Conservation (phyloP, 2,113 vertebrate species). For the Nematolebias whitei region DNA sequence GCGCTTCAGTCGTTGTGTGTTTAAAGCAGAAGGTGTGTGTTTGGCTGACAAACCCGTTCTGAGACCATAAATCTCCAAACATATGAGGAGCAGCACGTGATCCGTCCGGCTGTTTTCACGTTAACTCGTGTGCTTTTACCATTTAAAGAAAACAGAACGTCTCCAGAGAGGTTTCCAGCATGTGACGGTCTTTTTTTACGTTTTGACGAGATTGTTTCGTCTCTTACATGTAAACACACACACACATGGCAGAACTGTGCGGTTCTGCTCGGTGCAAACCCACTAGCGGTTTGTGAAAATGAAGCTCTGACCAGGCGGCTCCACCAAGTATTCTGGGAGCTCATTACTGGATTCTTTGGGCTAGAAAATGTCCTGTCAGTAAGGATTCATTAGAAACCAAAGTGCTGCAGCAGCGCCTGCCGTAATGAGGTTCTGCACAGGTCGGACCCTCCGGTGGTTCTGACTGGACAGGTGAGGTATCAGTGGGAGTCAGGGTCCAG, state of each 20-base stretch:
- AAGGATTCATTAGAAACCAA: conserved; percentile 68
- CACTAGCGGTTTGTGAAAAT: not conserved
- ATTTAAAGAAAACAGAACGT: conserved; percentile 1
- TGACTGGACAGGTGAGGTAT: conserved; percentile 40
- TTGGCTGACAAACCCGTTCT: conserved; percentile 21
- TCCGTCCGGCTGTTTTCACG: conserved; percentile 19
- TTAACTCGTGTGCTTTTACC: not conserved
- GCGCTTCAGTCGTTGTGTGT: conserved; percentile 22
- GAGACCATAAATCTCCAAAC: conserved; percentile 47
- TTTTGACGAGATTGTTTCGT: not conserved
- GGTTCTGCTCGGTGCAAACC: conserved; percentile 9
- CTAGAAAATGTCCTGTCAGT: conserved; percentile 69
- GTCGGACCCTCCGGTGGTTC: conserved; percentile 15
- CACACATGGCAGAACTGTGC: conserved; percentile 5
- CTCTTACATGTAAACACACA: conserved; percentile 11
- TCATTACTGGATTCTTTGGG: conserved; percentile 71
- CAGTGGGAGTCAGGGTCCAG: conserved; percentile 11
- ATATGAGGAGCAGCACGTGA: conserved; percentile 37
- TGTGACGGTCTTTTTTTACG: not conserved
- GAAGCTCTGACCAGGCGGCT: conserved; percentile 16
- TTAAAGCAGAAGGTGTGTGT: conserved; percentile 40
- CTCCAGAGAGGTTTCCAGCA: conserved; percentile 4
- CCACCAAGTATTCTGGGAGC: conserved; percentile 59
- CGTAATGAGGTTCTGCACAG: conserved; percentile 45
- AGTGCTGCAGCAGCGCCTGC: conserved; percentile 53